A percentile compares a stretch with the other conserved stretches of the same genome.
These are phyloP conservation scores for Ditula angustiorana DNA, from an alignment of 2,888 invertebrate species.

Conservation along the genomic window DNA sequence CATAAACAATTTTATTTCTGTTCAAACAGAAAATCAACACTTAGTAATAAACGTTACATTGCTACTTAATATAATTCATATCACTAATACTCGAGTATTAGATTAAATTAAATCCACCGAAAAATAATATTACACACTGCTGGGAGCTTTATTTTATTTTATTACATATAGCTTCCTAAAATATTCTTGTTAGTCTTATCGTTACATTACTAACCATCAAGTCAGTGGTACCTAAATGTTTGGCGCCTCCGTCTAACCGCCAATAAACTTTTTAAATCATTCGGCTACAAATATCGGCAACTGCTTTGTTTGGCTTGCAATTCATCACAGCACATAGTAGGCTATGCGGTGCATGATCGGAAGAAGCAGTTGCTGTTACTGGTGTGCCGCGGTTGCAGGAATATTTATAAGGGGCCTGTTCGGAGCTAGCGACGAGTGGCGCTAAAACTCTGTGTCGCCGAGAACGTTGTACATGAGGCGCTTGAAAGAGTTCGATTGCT, in stretches of 20 bases:
- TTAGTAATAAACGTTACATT: constrained; percentile 79
- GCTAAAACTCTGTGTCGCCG: constrained; percentile 89
- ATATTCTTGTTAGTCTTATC: constrained; percentile 80
- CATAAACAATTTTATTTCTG: constrained; percentile 79
- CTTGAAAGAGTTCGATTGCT: constrained; percentile 96
- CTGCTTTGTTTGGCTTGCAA: not conserved
- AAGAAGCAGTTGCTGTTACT: constrained; percentile 12
- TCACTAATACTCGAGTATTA: constrained; percentile 85
- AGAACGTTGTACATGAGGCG: constrained; percentile 96
- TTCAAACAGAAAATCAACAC: constrained; percentile 83
- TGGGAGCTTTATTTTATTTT: constrained; percentile 66
- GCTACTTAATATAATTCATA: constrained; percentile 82
- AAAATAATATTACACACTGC: constrained; percentile 80
- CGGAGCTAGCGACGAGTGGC: constrained; percentile 38
- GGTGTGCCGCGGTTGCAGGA: not conserved
- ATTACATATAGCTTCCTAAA: constrained; percentile 67
- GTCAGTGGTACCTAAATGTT: constrained; percentile 56
- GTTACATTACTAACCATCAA: constrained; percentile 66
- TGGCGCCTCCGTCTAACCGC: constrained; percentile 64
- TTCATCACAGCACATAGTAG: constrained; percentile 4
- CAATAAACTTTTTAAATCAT: constrained; percentile 55
- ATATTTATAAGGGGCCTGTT: constrained; percentile 44
- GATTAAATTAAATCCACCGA: constrained; percentile 80
- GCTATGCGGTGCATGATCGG: constrained; percentile 12
- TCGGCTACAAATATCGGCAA: constrained; percentile 43